These are phyloP conservation scores for Machimus atricapillus DNA, from an alignment of 2,888 invertebrate species.

Conservation along the genomic window DNA sequence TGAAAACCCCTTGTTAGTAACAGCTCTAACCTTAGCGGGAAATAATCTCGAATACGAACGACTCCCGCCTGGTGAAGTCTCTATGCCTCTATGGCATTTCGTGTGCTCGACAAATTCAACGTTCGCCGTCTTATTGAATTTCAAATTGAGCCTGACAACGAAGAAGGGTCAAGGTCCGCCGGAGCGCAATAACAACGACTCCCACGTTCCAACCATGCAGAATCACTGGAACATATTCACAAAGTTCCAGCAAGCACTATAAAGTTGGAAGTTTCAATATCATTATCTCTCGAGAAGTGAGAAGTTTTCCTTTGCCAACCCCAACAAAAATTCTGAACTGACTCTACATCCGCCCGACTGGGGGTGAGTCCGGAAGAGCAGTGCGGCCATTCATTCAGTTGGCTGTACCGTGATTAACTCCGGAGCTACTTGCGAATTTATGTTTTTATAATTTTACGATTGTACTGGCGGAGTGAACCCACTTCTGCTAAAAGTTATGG, in stretches of 20 bases:
- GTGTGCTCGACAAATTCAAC: background rate
- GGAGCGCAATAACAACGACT: background rate
- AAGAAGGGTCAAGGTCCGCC: constrained; percentile 3
- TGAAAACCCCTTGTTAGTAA: background rate
- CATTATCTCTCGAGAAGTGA: constrained; percentile 1
- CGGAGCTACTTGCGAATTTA: constrained; percentile 12
- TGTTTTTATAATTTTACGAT: constrained; percentile 34
- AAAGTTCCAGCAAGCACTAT: background rate
- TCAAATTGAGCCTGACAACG: background rate
- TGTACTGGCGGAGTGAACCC: background rate
- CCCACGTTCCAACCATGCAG: background rate
- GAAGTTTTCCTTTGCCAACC: background rate
- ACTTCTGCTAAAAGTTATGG: constrained; percentile 9
- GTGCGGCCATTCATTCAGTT: background rate
- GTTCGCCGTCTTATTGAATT: background rate
- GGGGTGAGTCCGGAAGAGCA: background rate
- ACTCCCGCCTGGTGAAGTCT: background rate
- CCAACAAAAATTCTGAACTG: background rate
- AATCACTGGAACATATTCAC: constrained; percentile 5
- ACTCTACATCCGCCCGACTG: background rate
- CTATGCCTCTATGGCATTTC: background rate
- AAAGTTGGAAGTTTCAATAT: constrained; percentile 20
- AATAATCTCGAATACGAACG: background rate
- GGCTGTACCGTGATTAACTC: background rate
- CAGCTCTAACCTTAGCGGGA: background rate